Percentiles rank a stretch among this genome's conserved stretches.
phyloP scores from a whole-genome alignment of 2,113 vertebrate genomes.

The Indicator maculatus region DNA sequence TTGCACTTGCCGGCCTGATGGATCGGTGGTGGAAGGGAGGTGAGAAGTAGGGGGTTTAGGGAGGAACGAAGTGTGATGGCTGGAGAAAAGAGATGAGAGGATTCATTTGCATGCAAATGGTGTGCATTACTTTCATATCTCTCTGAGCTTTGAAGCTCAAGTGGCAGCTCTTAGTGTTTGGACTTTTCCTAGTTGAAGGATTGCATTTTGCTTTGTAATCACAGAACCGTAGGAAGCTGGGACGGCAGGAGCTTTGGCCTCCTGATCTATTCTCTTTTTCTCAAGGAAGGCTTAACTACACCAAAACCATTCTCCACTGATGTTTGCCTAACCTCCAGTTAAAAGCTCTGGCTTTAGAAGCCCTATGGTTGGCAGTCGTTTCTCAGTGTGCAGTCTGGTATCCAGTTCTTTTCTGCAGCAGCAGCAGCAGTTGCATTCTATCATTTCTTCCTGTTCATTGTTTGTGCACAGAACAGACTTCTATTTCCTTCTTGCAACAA shows the following conservation, averaged over 20 bases:
- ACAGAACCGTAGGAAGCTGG: background rate
- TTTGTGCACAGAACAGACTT: background rate
- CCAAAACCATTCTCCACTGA: background rate
- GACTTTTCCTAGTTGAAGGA: background rate
- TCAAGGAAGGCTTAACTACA: background rate
- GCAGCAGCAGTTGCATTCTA: background rate
- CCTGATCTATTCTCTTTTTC: background rate
- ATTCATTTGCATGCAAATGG: constrained; percentile 36
- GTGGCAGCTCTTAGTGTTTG: background rate
- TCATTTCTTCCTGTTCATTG: background rate
- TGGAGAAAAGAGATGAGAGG: background rate
- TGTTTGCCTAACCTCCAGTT: background rate
- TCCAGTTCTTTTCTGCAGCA: background rate
- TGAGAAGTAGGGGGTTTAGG: background rate
- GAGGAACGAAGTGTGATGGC: background rate
- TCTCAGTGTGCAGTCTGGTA: background rate
- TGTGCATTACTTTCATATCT: background rate
- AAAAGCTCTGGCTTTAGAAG: background rate
- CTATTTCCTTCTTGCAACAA: background rate
- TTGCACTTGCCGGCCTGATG: background rate
- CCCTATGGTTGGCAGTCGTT: background rate
- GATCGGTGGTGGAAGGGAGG: background rate
- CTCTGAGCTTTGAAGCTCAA: constrained; percentile 15
- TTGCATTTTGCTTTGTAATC: constrained; percentile 15
- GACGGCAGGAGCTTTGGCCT: background rate